Evolutionary conservation across 1,140 invertebrate genomes (phyloP).

Genomic region (Eulimnadia texana): DNA sequence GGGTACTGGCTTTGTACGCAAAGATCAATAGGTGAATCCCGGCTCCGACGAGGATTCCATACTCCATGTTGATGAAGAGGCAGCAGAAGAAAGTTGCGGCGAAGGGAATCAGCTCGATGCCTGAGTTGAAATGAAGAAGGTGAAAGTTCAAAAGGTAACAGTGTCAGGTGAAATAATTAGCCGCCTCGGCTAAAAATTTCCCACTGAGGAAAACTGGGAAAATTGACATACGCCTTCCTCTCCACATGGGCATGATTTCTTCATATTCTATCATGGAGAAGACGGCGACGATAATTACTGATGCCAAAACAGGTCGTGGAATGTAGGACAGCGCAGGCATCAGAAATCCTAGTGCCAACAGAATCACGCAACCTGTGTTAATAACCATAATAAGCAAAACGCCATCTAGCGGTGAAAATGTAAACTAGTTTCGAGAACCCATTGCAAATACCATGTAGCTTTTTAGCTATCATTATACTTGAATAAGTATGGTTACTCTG

Average conservation of each 20-base stretch:
- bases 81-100: slow-evolving; percentile 14
- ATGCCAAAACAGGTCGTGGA: slow-evolving; percentile 30
- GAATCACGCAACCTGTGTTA: slow-evolving; percentile 26
- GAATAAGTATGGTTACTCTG: too few species aligned
- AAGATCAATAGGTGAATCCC: slow-evolving; percentile 14
- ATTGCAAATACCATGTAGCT: too few species aligned
- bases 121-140: slow-evolving; percentile 2
- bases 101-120: slow-evolving; percentile 15
- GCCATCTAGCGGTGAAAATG: background rate
- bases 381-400: background rate
- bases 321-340: slow-evolving; percentile 32
- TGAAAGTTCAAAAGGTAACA: too few species aligned
- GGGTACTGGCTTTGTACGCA: slow-evolving; percentile 10
- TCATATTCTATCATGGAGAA: slow-evolving; percentile 30
- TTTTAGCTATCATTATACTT: too few species aligned
- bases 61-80: slow-evolving; percentile 14
- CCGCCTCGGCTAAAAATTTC: background rate
- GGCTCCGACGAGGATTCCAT: slow-evolving; percentile 16
- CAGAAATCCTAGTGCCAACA: slow-evolving; percentile 29
- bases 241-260: slow-evolving; percentile 16
- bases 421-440: background rate
- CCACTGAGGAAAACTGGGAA: background rate
- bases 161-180: too few species aligned
- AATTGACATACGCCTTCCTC: slow-evolving; percentile 12
- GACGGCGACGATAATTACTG: slow-evolving; percentile 33